Evolutionary conservation across 2,113 vertebrate genomes (phyloP).

Genomic region (Prionailurus viverrinus): DNA sequence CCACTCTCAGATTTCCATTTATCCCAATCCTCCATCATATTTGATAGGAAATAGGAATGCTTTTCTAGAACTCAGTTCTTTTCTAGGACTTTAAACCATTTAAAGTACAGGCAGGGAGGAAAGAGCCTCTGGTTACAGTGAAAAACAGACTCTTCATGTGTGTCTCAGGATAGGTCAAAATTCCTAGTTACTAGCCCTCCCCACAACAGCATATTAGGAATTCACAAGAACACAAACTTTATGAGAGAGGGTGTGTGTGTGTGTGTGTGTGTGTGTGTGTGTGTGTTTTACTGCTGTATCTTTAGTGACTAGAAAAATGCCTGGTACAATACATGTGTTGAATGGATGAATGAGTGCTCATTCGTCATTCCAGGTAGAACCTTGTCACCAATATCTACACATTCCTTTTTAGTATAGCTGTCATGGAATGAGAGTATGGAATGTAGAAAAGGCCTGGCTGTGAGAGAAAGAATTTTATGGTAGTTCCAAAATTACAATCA

Average conservation of each 20-base stretch:
- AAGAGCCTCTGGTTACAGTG: background rate
- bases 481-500: conserved; percentile 51
- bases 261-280: conserved; percentile 19
- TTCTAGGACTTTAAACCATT: conserved; percentile 25
- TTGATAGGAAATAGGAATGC: background rate
- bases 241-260: background rate
- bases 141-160: background rate
- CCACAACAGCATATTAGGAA: background rate
- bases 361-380: background rate
- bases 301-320: background rate
- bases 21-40: background rate
- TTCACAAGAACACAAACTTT: conserved; percentile 12
- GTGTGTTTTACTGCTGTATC: background rate
- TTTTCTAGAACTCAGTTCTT: conserved; percentile 32
- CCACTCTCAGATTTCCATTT: conserved; percentile 2
- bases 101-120: background rate
- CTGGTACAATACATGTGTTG: background rate
- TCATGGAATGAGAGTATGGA: background rate
- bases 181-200: background rate
- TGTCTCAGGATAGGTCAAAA: background rate
- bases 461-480: background rate
- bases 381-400: background rate
- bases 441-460: conserved; percentile 22
- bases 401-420: conserved; percentile 37
- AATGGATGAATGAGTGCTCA: conserved; percentile 3